Evolutionary conservation across 1,140 invertebrate species (phyloP), one percentile per base, ranked within the genome.

Genomic region (Daktulosphaira vitifoliae): DNA sequence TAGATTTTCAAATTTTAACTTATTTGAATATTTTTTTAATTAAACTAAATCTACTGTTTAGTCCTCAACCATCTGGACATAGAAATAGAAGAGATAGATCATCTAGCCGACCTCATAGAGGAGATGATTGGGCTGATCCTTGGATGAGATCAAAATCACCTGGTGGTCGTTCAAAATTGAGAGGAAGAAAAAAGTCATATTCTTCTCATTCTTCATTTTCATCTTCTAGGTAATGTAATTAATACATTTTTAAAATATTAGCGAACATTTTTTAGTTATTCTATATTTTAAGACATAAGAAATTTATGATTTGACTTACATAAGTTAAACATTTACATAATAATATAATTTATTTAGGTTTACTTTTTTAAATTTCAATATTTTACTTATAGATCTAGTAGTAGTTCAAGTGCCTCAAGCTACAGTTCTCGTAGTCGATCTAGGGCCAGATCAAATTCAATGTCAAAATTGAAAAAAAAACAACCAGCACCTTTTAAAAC

Each of bases 101-200:
- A 22, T 50, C 37, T 7, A 53, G 50, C 20, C 49, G 64, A 42
- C 59, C 59, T n/a, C 49, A 76, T 3, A 78, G 86, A 68, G 84
- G 81, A 6, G 90, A 93, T 72, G 90, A 92, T 72, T 95, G 91
- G 91, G 86, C 86, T 22, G 92, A 95, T 78, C 91, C 92, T 1
- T 95, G 92, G 92, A 90, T 90, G 88, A 76, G 86, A 8, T 81
- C 82, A 9, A 87, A 86, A 69, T 86, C 84, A 7, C 83, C 83
- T 2, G 72, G 78, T 16, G 74, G 82, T 15, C 11, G 54, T 22
- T 25, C 29, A 78, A 78, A 29, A 75, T 73, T 78, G 37, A 76
- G 78, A 67, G 73, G 78, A 6, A 74, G 80, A 44, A 76, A 80
- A 66, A 78, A 81, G 46, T 83, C 81, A 18, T 87, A 88, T 62